Evolutionary conservation across 2,888 invertebrate genomes (phyloP).

Genomic region (Protula sp.): DNA sequence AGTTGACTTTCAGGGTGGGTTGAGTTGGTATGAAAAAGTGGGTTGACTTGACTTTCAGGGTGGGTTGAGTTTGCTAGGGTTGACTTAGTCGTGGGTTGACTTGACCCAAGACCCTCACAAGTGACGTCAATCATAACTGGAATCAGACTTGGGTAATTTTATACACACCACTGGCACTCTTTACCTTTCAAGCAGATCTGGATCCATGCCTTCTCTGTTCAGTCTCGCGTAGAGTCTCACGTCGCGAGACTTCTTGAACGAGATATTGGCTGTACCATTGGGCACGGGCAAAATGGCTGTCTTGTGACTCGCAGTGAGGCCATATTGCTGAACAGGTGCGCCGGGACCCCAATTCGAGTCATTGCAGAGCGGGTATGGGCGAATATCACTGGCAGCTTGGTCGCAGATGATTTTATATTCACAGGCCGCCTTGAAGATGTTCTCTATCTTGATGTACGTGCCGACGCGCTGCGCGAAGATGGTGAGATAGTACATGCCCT

Average conservation of each 20-base stretch:
- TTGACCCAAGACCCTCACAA: too few relatives aligned
- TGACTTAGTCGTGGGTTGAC: too few relatives aligned
- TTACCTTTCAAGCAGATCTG: constrained; percentile 41
- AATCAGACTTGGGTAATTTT: too few relatives aligned
- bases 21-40: too few relatives aligned
- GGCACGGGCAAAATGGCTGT: constrained; percentile 35
- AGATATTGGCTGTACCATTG: constrained; percentile 37
- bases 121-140: too few relatives aligned
- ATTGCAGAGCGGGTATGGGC: constrained; percentile 48
- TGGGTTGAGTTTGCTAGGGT: too few relatives aligned
- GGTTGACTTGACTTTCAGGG: too few relatives aligned
- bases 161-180: too few relatives aligned
- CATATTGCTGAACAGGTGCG: constrained; percentile 48
- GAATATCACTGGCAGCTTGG: constrained; percentile 39
- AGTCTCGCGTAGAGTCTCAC: constrained; percentile 58
- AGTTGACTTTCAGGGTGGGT: too few relatives aligned
- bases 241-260: constrained; percentile 67
- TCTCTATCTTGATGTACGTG: constrained; percentile 48
- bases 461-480: constrained; percentile 50
- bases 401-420: constrained; percentile 53
- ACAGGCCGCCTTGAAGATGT: constrained; percentile 52
- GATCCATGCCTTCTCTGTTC: constrained; percentile 45
- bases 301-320: constrained; percentile 42
- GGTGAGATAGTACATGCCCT: constrained; percentile 51
- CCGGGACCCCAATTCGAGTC: constrained; percentile 54